Conservation (phyloP, 2,888 invertebrate species). For the Amblyteles armatorius region DNA sequence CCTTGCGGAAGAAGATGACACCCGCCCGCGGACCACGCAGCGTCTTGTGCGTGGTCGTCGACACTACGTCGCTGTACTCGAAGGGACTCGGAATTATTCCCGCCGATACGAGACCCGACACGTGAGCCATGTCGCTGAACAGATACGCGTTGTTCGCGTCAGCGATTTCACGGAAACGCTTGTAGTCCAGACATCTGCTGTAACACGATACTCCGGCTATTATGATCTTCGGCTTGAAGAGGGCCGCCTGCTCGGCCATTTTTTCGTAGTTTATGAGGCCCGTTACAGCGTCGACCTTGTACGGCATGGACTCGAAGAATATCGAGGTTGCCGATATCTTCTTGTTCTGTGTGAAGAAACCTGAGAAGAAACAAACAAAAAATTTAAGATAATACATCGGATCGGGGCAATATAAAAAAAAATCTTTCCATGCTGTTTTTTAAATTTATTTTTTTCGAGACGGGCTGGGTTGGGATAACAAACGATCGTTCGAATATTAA, state of each 20-base stretch:
- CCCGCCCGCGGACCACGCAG: slow-evolving; percentile 95
- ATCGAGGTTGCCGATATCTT: slow-evolving; percentile 98
- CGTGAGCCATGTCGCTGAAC: slow-evolving; percentile 98
- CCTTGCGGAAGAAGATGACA: slow-evolving; percentile 97
- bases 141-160: slow-evolving; percentile 94
- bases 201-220: slow-evolving; percentile 98
- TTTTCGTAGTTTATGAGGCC: slow-evolving; percentile 97
- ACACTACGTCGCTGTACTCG: slow-evolving; percentile 95
- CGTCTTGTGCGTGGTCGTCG: slow-evolving; percentile 98
- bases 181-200: slow-evolving; percentile 96
- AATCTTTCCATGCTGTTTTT: neutral
- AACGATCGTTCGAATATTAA: neutral
- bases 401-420: neutral
- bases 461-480: neutral
- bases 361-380: slow-evolving; percentile 71
- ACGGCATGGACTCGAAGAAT: slow-evolving; percentile 99
- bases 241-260: slow-evolving; percentile 91
- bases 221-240: slow-evolving; percentile 96
- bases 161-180: slow-evolving; percentile 93
- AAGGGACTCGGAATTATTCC: slow-evolving; percentile 95
- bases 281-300: slow-evolving; percentile 93
- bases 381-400: neutral
- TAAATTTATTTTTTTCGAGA: no score
- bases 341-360: slow-evolving; percentile 95
- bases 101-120: slow-evolving; percentile 96